phyloP scores from a whole-genome alignment of 2,888 invertebrate species.

The Pammene aurita region DNA sequence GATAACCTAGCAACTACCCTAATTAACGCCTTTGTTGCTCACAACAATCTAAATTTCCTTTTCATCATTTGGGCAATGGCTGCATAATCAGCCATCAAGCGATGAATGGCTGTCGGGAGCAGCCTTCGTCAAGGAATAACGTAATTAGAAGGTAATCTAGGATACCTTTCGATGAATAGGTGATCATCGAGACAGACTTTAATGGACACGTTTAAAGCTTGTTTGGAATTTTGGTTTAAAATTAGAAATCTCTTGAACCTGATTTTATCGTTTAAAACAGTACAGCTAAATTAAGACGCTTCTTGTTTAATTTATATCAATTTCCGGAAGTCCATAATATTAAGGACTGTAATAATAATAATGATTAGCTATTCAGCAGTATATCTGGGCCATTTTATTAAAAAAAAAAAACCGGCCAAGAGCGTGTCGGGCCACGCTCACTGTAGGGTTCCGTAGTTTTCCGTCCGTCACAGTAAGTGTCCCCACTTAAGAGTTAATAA shows the following conservation, averaged over 20 bases:
- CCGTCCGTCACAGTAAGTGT: too few relatives aligned
- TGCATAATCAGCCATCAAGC: constrained; percentile 13
- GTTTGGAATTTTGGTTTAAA: neutral
- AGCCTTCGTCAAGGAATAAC: constrained; percentile 20
- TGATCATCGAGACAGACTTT: neutral
- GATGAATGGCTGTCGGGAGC: constrained; percentile 25
- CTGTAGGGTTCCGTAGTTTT: too few relatives aligned
- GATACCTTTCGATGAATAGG: constrained; percentile 18
- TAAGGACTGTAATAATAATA: too few relatives aligned
- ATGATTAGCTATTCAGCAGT: too few relatives aligned
- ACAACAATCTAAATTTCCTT: constrained; percentile 15
- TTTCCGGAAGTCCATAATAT: too few relatives aligned
- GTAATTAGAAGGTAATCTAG: constrained; percentile 10
- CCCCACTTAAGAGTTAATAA: too few relatives aligned
- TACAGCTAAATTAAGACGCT: too few relatives aligned
- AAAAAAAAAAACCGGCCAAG: too few relatives aligned
- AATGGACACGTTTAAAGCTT: neutral
- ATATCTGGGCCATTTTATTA: too few relatives aligned
- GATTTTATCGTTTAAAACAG: too few relatives aligned
- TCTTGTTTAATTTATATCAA: too few relatives aligned
- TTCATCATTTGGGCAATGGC: constrained; percentile 1
- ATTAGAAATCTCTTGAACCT: neutral
- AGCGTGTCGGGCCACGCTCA: too few relatives aligned
- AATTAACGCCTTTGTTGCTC: constrained; percentile 24
- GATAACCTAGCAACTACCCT: constrained; percentile 12